Base-by-base conservation (phyloP, 2,797 vertebrate genomes). In the Girardinus metallicus region DNA sequence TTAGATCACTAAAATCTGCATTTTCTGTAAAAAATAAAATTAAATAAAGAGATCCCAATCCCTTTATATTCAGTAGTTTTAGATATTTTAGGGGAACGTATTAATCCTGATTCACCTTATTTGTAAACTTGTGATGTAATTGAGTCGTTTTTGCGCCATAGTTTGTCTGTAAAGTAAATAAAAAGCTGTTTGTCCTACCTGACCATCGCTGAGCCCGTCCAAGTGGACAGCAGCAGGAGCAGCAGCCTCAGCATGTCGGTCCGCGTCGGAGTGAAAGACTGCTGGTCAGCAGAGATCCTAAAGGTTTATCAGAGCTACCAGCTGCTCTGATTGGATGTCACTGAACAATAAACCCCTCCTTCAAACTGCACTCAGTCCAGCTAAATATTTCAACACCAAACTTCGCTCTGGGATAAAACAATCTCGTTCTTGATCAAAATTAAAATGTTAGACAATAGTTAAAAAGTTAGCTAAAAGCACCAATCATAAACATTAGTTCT, bases 161-260 rank as follows among this genome's bases (percentile, higher is more conserved):
- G 49, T 51, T 51, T 51, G 49, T 8, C 18, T 23, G 7, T 51
- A 9, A 51, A 51, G 49, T 12, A 23, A 26, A 53, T 10, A 53
- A 26, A 3, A 55, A 55, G 23, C 51, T 26, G 26, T 12, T 62
- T 44, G 57, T 85, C 86, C 57, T 76, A 95, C 94, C 94, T 89
- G 89, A 92, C 55, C 73, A 91, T 55, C 0, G 91, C 92, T 0
- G 83, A 86, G 74, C 75, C 55, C 10, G 75, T 86, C 87, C 91
- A 89, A 3, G 79, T 81, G 85, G 82, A 2, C 74, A 86, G 0
- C 72, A 93, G n/a, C 75, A 94, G 80, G 73, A 93, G 9, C 78
- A 92, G 53, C 43, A 81, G 47, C 83, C 44, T 85, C 79, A 49
- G 2, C 89, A 87, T 90, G 80, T 82, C 82, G 18, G 29, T 18